These are phyloP conservation scores for Scaptomyza tumidula DNA, from an alignment of 2,888 invertebrate genomes.

Conservation along the genomic window DNA sequence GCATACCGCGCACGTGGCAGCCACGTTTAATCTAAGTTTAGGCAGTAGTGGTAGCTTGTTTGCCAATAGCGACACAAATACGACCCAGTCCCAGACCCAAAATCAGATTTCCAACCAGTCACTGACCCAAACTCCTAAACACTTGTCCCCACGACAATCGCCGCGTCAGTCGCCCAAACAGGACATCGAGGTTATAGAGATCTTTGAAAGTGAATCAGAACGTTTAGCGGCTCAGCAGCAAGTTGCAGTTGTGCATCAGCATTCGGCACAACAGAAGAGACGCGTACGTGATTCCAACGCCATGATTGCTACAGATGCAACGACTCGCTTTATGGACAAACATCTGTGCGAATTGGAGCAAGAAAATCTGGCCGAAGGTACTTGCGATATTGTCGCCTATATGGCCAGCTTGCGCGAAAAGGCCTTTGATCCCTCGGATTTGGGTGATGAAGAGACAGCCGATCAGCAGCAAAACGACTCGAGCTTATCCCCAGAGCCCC, in stretches of 20 bases:
- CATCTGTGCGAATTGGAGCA: slow-evolving; percentile 84
- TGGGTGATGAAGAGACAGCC: slow-evolving; percentile 65
- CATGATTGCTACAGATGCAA: slow-evolving; percentile 59
- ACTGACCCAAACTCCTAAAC: slow-evolving; percentile 23
- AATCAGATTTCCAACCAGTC: neutral
- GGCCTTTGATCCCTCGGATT: slow-evolving; percentile 81
- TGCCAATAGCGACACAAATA: slow-evolving; percentile 52
- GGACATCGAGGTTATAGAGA: slow-evolving; percentile 84
- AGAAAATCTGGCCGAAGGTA: slow-evolving; percentile 82
- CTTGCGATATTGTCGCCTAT: slow-evolving; percentile 84
- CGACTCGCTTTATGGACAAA: slow-evolving; percentile 83
- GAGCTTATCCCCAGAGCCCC: slow-evolving; percentile 83
- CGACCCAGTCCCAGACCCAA: slow-evolving; percentile 8
- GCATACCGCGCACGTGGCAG: slow-evolving; percentile 78
- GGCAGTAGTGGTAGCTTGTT: slow-evolving; percentile 82
- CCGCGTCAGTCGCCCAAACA: slow-evolving; percentile 84
- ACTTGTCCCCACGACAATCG: slow-evolving; percentile 79
- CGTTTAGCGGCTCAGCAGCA: slow-evolving; percentile 79
- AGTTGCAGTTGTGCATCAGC: slow-evolving; percentile 83
- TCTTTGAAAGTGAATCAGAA: slow-evolving; percentile 82
- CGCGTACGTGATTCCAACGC: slow-evolving; percentile 50
- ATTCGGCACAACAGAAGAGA: slow-evolving; percentile 47
- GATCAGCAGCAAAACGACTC: slow-evolving; percentile 84
- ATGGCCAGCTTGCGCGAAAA: slow-evolving; percentile 85
- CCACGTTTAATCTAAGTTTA: slow-evolving; percentile 82